Percentiles rank a stretch among this genome's conserved stretches.
These are phyloP conservation scores for Epinephelus malabaricus DNA, from an alignment of 2,797 vertebrate genomes.

Conservation along the genomic window DNA sequence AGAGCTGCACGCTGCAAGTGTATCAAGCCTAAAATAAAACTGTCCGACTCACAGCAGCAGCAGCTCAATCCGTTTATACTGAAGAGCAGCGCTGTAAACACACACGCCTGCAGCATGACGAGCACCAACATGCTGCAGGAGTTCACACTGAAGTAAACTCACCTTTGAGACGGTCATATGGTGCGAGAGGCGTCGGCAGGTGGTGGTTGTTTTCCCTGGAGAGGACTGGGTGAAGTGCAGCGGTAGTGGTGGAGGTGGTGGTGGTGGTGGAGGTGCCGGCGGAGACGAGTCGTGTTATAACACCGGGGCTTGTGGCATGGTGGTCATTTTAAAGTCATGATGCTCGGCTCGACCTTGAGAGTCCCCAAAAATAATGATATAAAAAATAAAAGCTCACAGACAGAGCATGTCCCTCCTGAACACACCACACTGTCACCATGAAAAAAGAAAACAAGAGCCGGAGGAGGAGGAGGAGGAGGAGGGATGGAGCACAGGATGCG, in stretches of 20 bases:
- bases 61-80: no score
- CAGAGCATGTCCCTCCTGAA: conserved; percentile 5
- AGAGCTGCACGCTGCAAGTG: conserved; percentile 39
- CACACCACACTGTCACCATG: conserved; percentile 3
- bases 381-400: neutral
- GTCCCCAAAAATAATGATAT: neutral
- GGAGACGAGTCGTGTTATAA: conserved; percentile 51
- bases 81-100: neutral
- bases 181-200: conserved; percentile 71
- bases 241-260: neutral
- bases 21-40: neutral
- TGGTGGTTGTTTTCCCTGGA: conserved; percentile 57
- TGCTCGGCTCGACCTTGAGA: conserved; percentile 55
- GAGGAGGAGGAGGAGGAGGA: conserved; percentile 46
- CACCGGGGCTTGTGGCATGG: conserved; percentile 37
- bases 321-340: conserved; percentile 64
- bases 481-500: conserved; percentile 67
- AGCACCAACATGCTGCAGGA: accelerated
- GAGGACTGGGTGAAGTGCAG: conserved; percentile 35
- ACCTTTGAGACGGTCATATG: conserved; percentile 85
- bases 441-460: conserved; percentile 5
- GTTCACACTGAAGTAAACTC: conserved; percentile 36
- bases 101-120: neutral
- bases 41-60: neutral
- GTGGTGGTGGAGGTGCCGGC: conserved; percentile 13